phyloP scores from a whole-genome alignment of 2,113 vertebrate species.

The Gallinago undulata region DNA sequence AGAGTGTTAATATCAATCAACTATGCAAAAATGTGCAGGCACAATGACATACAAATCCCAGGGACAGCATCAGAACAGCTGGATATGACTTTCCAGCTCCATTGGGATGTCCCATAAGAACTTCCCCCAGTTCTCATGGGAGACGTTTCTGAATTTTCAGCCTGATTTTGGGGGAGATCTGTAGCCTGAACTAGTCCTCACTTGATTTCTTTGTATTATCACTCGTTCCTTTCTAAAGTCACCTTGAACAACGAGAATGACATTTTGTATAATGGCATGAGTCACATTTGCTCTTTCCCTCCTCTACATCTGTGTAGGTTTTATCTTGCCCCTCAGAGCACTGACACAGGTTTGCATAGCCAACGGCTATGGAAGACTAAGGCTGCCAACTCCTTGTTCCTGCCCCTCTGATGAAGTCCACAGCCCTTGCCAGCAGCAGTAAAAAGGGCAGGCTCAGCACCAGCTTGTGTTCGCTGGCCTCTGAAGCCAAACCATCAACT shows the following conservation, averaged over 20 bases:
- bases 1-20: background rate
- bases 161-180: background rate
- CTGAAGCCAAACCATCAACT: background rate
- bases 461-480: fast-evolving
- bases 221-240: background rate
- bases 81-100: background rate
- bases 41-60: background rate
- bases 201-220: background rate
- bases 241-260: constrained; percentile 21
- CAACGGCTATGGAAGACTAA: background rate
- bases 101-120: background rate
- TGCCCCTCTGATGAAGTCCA: background rate
- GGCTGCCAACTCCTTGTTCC: constrained; percentile 34
- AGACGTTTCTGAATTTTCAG: background rate
- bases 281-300: constrained; percentile 46
- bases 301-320: constrained; percentile 48
- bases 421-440: constrained; percentile 19
- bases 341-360: constrained; percentile 1
- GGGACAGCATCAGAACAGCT: background rate
- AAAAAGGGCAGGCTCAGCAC: background rate
- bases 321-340: constrained; percentile 41
- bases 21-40: background rate
- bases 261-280: constrained; percentile 33
- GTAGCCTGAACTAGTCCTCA: background rate
- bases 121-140: background rate